These are phyloP conservation scores for Palloptera scutellata DNA, from an alignment of 2,888 invertebrate genomes.

Conservation along the genomic window DNA sequence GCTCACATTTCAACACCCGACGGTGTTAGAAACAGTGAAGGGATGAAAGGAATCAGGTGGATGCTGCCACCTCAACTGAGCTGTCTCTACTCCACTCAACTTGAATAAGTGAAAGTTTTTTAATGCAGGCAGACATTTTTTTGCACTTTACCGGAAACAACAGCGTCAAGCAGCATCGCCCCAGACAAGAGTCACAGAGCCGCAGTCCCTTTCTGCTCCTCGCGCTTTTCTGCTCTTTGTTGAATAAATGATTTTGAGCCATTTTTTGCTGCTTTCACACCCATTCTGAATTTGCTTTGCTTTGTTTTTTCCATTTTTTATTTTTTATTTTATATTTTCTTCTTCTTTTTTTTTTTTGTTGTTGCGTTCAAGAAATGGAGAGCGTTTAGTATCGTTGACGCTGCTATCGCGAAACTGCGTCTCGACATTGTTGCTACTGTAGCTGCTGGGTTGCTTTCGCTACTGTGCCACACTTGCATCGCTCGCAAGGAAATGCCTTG, in stretches of 20 bases:
- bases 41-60: constrained; percentile 10
- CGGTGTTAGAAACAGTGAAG: neutral
- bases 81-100: too few species aligned
- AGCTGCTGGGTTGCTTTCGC: neutral
- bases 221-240: neutral
- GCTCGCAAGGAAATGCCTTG: neutral
- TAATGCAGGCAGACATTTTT: neutral
- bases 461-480: neutral
- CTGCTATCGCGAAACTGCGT: too few species aligned
- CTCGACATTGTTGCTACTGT: neutral
- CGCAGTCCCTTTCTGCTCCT: neutral
- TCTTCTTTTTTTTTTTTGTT: too few species aligned
- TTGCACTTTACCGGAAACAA: neutral
- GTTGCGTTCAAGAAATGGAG: too few species aligned
- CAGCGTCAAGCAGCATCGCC: neutral
- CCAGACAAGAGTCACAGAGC: neutral
- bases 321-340: too few species aligned
- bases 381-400: too few species aligned
- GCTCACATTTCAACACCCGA: too few species aligned
- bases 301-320: too few species aligned
- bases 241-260: constrained; percentile 1
- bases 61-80: constrained; percentile 4
- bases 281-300: neutral
- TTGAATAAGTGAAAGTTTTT: too few species aligned
- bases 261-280: neutral